These are phyloP conservation scores for Globodera ellingtonae DNA, from an alignment of 1,140 invertebrate genomes.

Conservation along the genomic window DNA sequence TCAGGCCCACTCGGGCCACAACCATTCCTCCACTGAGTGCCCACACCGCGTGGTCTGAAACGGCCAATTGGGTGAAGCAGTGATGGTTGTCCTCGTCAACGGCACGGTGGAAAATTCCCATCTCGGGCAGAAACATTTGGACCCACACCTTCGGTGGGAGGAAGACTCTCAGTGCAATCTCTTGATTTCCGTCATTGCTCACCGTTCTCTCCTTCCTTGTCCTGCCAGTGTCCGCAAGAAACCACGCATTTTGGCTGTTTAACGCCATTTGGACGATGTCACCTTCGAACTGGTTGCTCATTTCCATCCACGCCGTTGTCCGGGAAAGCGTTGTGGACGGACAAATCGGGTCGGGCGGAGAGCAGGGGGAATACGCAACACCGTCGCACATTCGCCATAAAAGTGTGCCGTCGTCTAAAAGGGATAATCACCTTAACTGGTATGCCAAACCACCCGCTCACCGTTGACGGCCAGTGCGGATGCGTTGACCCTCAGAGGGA, in stretches of 20 bases:
- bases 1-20: constrained; percentile 47
- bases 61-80: constrained; percentile 39
- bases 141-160: constrained; percentile 39
- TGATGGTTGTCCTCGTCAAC: constrained; percentile 37
- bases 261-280: constrained; percentile 31
- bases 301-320: constrained; percentile 35
- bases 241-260: constrained; percentile 45
- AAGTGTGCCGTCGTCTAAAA: constrained; percentile 42
- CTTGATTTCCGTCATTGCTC: constrained; percentile 4
- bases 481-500: constrained; percentile 32
- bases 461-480: constrained; percentile 42
- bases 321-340: constrained; percentile 24
- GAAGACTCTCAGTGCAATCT: constrained; percentile 2
- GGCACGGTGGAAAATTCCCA: constrained; percentile 51
- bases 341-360: constrained; percentile 23
- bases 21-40: constrained; percentile 35
- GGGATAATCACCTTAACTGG: not conserved
- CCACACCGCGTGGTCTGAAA: constrained; percentile 49
- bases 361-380: constrained; percentile 41
- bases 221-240: constrained; percentile 45
- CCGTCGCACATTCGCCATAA: constrained; percentile 38
- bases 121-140: constrained; percentile 52
- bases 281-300: constrained; percentile 47
- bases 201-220: not conserved
- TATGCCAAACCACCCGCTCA: constrained; percentile 9